Base-by-base conservation (phyloP, 1,140 invertebrate species). In the Drosophila sechellia region DNA sequence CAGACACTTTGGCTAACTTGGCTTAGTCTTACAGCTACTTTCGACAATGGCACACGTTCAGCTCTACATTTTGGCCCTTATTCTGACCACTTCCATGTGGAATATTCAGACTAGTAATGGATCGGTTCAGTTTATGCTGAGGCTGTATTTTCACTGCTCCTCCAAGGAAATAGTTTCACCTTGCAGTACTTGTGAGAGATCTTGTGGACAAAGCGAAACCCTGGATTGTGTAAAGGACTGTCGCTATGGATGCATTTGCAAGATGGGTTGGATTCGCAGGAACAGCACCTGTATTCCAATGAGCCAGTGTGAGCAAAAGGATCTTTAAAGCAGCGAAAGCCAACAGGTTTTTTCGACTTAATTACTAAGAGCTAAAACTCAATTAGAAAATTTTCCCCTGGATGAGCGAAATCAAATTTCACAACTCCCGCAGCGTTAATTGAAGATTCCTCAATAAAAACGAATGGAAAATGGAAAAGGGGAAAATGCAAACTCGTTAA, bases 351-450 rank as follows among this genome's bases (percentile, higher is more conserved):
- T 39, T 59, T 31, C 5, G 17, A 20, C 54, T 34, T 63, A 59
- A 63, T 64, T 48, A 64, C 42, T 20, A 39, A 39, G 37, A 39
- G 12, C 10, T 53, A 54, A 75, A 87, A 57, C 61, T 76, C 52
- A 72, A 79, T 89, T 87, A 79, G 54, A 49, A 56, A 40, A 39
- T 54, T 69, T 63, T 52, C 11, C 15, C 13, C n/a, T 22, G 48
- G 43, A 35, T 66, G 53, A 49, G 43, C 40, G 57, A 83, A 89
- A 77, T 86, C 65, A 79, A 89, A 83, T 87, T 87, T 84, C 66
- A 58, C 59, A 89, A 79, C 79, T 79, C 79, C 76, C 59, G 65
- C 84, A 65, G 83, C 61, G 84, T 87, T 87, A 83, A 87, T 87
- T 89, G 79, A 73, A 63, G 76, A 89, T 76, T 83, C 60, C 66